These are phyloP conservation scores for Melanostigma gelatinosum DNA, from an alignment of 2,113 vertebrate species.

Conservation along the genomic window DNA sequence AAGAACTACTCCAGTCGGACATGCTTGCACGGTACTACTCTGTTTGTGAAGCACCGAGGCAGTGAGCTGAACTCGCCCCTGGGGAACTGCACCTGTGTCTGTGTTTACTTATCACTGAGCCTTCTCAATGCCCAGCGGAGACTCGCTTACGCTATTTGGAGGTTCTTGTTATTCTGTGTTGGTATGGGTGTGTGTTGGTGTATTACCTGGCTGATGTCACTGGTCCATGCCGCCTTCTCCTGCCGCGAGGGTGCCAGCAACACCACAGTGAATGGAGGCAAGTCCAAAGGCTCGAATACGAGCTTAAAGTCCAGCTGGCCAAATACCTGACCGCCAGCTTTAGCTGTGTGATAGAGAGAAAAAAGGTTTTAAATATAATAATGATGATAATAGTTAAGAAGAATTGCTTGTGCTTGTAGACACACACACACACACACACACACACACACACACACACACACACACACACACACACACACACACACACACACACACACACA, in stretches of 20 bases:
- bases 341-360: constrained; percentile 81
- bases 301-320: constrained; percentile 98
- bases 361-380: background rate
- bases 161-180: constrained; percentile 62
- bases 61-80: constrained; percentile 40
- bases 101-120: constrained; percentile 73
- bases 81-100: constrained; percentile 64
- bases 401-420: background rate
- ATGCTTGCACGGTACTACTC: constrained; percentile 31
- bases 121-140: constrained; percentile 58
- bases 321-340: constrained; percentile 92
- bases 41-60: constrained; percentile 55
- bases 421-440: no score
- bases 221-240: constrained; percentile 98
- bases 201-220: constrained; percentile 97
- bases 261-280: constrained; percentile 92
- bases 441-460: no score
- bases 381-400: background rate
- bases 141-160: constrained; percentile 49
- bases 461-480: no score
- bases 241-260: constrained; percentile 93
- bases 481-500: no score
- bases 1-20: constrained; percentile 30
- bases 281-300: constrained; percentile 90
- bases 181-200: constrained; percentile 47